These are phyloP conservation scores for Chanos chanos DNA, from an alignment of 2,797 vertebrate species.

Conservation along the genomic window DNA sequence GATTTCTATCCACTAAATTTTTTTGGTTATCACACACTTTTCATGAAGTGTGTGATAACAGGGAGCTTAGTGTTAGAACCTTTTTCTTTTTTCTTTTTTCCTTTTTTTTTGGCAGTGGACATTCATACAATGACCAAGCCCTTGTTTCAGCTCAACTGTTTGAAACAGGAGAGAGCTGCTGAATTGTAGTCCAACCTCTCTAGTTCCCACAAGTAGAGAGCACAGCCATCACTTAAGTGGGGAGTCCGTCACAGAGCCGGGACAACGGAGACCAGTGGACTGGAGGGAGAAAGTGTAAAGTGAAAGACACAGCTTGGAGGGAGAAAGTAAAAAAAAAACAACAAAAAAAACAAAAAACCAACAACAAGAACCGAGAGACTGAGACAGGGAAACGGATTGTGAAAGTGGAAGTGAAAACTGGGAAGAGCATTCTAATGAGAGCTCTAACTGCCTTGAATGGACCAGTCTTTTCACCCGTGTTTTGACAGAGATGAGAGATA, in stretches of 20 bases:
- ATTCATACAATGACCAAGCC: constrained; percentile 46
- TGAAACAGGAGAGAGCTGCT: constrained; percentile 38
- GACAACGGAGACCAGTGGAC: constrained; percentile 48
- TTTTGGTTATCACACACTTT: no score
- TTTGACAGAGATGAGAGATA: constrained; percentile 62
- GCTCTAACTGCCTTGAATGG: constrained; percentile 51
- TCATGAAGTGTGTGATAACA: no score
- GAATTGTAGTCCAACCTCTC: constrained; percentile 60
- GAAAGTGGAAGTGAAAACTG: constrained; percentile 23
- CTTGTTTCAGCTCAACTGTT: constrained; percentile 48
- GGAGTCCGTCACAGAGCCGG: constrained; percentile 49
- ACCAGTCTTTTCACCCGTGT: constrained; percentile 75
- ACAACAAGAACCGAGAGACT: constrained; percentile 52
- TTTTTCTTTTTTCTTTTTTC: constrained; percentile 44
- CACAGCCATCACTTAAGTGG: constrained; percentile 48
- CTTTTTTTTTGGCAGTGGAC: constrained; percentile 11
- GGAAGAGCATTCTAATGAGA: constrained; percentile 48
- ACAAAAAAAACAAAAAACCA: constrained; percentile 19
- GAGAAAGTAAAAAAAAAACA: constrained; percentile 47
- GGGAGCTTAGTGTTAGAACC: no score
- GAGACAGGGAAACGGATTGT: constrained; percentile 35
- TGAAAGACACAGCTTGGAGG: constrained; percentile 51
- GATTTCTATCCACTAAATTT: no score
- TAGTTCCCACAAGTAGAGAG: constrained; percentile 56
- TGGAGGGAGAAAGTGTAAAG: not conserved